These are phyloP conservation scores for Diplazon laetatorius DNA, from an alignment of 2,888 invertebrate genomes.

Conservation along the genomic window DNA sequence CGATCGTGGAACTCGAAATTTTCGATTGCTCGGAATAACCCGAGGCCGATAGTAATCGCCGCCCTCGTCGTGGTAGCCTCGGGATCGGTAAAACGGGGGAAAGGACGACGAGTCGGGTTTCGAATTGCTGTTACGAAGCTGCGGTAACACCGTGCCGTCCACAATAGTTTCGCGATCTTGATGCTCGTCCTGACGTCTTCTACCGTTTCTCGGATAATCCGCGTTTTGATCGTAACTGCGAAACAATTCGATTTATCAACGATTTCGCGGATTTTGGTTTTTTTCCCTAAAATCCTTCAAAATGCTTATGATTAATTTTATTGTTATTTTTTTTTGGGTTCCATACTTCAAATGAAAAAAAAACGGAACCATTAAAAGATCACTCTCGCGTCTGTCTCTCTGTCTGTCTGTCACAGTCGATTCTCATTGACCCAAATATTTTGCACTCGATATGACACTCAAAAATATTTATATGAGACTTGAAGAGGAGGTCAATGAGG, in stretches of 20 bases:
- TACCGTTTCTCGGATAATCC: conserved; percentile 74
- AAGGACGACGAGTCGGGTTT: conserved; percentile 71
- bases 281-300: too few species aligned
- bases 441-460: too few species aligned
- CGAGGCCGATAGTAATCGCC: conserved; percentile 75
- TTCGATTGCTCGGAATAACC: conserved; percentile 69
- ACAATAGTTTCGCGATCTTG: conserved; percentile 71
- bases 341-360: too few species aligned
- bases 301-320: too few species aligned
- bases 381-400: too few species aligned
- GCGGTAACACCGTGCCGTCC: conserved; percentile 75
- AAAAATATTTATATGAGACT: too few species aligned
- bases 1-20: conserved; percentile 76
- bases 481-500: too few species aligned
- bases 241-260: conserved; percentile 11
- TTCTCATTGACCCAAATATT: too few species aligned
- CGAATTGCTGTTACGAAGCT: conserved; percentile 74
- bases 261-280: neutral
- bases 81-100: conserved; percentile 74
- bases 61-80: conserved; percentile 73
- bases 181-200: conserved; percentile 73
- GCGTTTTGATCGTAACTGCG: conserved; percentile 70
- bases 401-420: too few species aligned
- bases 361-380: too few species aligned
- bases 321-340: too few species aligned